phyloP scores from a whole-genome alignment of 1,140 invertebrate genomes.

The Potamilus streckersoni region DNA sequence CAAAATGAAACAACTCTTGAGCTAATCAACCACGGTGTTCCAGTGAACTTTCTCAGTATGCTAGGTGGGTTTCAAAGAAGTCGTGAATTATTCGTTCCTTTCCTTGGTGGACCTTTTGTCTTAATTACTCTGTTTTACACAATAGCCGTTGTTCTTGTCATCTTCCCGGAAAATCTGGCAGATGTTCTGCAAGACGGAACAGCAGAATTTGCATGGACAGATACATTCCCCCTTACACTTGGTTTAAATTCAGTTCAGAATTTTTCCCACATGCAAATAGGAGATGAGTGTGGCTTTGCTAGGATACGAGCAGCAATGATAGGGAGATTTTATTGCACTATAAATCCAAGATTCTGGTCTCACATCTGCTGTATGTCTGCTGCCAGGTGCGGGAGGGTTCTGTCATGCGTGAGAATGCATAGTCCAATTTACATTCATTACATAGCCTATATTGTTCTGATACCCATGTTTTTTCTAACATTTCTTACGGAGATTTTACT shows the following conservation, averaged over 20 bases:
- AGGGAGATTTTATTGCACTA: slow-evolving; percentile 11
- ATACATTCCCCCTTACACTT: slow-evolving; percentile 9
- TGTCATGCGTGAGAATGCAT: neutral
- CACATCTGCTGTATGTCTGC: neutral
- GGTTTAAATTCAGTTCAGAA: neutral
- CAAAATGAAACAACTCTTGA: neutral
- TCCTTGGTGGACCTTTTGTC: slow-evolving; percentile 12
- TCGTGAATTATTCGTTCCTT: slow-evolving; percentile 11
- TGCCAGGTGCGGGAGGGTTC: neutral
- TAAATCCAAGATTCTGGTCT: slow-evolving; percentile 11
- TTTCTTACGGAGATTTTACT: too few relatives aligned
- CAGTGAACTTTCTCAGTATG: slow-evolving; percentile 14
- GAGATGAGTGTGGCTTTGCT: neutral
- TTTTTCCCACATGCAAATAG: neutral
- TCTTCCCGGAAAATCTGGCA: slow-evolving; percentile 15
- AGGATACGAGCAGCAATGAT: slow-evolving; percentile 2
- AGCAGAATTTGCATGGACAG: neutral
- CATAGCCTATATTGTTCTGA: neutral
- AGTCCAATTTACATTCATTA: too few relatives aligned
- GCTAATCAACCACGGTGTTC: slow-evolving; percentile 2
- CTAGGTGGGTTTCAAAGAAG: neutral
- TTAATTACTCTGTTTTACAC: slow-evolving; percentile 5
- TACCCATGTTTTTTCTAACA: too few relatives aligned
- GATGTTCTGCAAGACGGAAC: slow-evolving; percentile 18
- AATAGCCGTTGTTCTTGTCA: slow-evolving; percentile 13